phyloP scores from a whole-genome alignment of 2,113 vertebrate species.

The Murina feae region DNA sequence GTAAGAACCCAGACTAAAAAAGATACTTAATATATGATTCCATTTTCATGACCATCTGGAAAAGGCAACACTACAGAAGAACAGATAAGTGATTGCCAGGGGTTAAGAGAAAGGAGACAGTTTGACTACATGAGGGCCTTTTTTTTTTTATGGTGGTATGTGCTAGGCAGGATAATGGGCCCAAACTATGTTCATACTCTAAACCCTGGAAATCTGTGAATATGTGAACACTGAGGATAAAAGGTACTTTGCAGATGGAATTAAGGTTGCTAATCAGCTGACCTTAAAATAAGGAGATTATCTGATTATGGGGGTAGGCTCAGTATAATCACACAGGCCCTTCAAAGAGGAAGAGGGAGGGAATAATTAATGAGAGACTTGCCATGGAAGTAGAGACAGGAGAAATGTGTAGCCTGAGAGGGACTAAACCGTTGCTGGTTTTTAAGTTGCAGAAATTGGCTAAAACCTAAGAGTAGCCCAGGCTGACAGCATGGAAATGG shows the following conservation, averaged over 20 bases:
- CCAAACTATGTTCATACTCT: neutral
- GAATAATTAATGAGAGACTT: neutral
- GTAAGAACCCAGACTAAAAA: neutral
- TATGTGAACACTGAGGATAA: neutral
- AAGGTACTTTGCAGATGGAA: neutral
- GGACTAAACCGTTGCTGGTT: neutral
- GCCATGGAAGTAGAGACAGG: neutral
- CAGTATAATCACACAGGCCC: neutral
- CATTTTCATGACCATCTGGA: constrained; percentile 8
- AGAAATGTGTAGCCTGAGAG: neutral
- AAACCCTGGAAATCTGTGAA: neutral
- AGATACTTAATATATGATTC: neutral
- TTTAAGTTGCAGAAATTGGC: neutral
- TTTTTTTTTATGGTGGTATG: neutral
- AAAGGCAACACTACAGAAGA: neutral
- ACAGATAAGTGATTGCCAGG: neutral
- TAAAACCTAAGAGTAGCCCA: neutral
- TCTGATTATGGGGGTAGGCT: neutral
- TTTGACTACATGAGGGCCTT: neutral
- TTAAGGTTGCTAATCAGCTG: constrained; percentile 1
- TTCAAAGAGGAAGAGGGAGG: neutral
- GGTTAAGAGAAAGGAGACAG: neutral
- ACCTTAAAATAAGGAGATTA: neutral
- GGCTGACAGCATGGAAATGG: neutral
- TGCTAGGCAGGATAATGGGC: neutral